These are phyloP conservation scores for Mugil cephalus DNA, from an alignment of 2,113 vertebrate species.

Conservation along the genomic window DNA sequence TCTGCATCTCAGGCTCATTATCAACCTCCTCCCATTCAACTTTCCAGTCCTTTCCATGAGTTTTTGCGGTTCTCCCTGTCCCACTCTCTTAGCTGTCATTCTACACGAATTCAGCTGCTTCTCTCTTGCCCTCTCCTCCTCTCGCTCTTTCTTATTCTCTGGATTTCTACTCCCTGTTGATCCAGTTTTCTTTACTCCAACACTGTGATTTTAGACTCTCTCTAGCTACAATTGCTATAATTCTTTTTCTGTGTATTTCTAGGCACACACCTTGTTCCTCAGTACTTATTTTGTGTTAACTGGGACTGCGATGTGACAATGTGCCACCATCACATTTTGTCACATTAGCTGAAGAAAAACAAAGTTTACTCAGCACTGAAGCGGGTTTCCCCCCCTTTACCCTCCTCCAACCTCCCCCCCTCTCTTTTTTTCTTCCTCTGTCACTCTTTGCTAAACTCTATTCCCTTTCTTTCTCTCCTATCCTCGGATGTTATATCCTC, in stretches of 20 bases:
- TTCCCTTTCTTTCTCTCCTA: conserved; percentile 64
- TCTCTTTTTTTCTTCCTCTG: conserved; percentile 73
- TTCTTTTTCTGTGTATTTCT: conserved; percentile 73
- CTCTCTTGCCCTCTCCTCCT: conserved; percentile 44
- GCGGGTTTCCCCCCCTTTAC: conserved; percentile 86
- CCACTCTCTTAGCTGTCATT: conserved; percentile 47
- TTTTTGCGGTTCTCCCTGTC: conserved; percentile 56
- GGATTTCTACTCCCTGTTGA: conserved; percentile 77
- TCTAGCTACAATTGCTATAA: conserved; percentile 61
- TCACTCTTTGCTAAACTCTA: conserved; percentile 70
- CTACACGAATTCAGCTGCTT: conserved; percentile 44
- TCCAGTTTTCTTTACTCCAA: conserved; percentile 77
- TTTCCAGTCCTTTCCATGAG: conserved; percentile 58
- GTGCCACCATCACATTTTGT: conserved; percentile 90
- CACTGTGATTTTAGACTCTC: conserved; percentile 71
- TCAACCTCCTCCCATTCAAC: conserved; percentile 53
- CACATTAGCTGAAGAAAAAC: conserved; percentile 90
- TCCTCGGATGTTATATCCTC: conserved; percentile 71
- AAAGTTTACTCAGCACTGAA: conserved; percentile 90
- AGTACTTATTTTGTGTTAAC: conserved; percentile 83
- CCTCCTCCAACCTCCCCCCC: conserved; percentile 76
- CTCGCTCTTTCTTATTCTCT: conserved; percentile 58
- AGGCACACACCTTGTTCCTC: conserved; percentile 77
- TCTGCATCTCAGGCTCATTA: conserved; percentile 60
- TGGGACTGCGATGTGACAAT: conserved; percentile 95